Percentiles rank a stretch among this genome's conserved stretches.
Evolutionary conservation across 2,113 vertebrate species (phyloP).

Genomic region (Haemorhous mexicanus): DNA sequence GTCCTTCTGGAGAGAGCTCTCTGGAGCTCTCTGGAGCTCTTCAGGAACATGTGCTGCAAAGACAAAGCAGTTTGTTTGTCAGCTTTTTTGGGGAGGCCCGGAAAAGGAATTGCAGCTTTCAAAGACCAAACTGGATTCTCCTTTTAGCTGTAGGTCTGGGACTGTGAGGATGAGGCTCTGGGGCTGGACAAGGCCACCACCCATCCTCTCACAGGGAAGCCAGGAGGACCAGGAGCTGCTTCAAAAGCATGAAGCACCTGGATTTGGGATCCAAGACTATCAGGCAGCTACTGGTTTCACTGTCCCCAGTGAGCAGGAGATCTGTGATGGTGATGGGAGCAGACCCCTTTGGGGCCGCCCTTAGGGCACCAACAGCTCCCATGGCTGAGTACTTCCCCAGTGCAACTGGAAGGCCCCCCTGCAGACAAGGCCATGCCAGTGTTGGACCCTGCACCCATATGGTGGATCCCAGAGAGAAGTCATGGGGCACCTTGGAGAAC

Average conservation of each 20-base stretch:
- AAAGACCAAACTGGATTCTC: neutral
- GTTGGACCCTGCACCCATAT: accelerated
- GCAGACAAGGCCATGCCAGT: accelerated
- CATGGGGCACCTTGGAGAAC: neutral
- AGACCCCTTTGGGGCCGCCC: neutral
- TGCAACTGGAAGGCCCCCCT: neutral
- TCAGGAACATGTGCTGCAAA: neutral
- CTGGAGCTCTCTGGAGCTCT: too few species aligned
- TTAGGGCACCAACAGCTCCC: neutral
- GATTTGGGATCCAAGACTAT: neutral
- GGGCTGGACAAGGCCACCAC: neutral
- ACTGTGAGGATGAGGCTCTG: neutral
- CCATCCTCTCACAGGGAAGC: neutral
- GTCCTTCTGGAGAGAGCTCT: too few species aligned
- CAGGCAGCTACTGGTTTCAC: neutral
- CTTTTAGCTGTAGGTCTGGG: neutral
- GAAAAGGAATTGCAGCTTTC: neutral
- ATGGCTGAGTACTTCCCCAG: neutral
- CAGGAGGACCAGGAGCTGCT: neutral
- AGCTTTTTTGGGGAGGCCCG: neutral
- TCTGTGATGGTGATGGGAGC: neutral
- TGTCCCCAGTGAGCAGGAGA: neutral
- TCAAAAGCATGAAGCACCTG: neutral
- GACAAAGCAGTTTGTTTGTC: neutral
- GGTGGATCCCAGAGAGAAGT: neutral